Percentiles rank a stretch among this genome's conserved stretches.
These are phyloP conservation scores for Melanaphis sacchari DNA, from an alignment of 1,140 invertebrate species.

Conservation along the genomic window DNA sequence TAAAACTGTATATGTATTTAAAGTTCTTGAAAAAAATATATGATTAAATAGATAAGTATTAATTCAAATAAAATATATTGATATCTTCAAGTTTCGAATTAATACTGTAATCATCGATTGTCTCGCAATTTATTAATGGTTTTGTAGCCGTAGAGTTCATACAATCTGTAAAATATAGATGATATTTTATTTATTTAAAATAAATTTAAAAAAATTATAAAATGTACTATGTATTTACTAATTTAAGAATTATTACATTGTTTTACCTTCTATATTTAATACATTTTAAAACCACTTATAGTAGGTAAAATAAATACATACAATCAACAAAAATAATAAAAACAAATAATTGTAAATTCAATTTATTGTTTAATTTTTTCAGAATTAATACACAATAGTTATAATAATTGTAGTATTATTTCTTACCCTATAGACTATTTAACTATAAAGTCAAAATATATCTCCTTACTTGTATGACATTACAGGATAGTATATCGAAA, in stretches of 20 bases:
- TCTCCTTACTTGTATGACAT: conserved; percentile 67
- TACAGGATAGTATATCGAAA: conserved; percentile 72
- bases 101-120: not conserved
- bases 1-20: not conserved
- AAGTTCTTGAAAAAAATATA: not conserved
- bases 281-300: not conserved
- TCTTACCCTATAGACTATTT: no score
- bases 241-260: not conserved
- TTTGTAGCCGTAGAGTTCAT: conserved; percentile 54
- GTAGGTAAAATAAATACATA: no score
- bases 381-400: no score
- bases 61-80: not conserved
- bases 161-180: conserved; percentile 43
- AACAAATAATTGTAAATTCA: no score
- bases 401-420: no score
- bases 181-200: not conserved
- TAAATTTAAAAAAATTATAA: not conserved
- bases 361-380: no score
- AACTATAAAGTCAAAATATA: no score
- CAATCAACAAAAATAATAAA: no score
- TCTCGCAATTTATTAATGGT: conserved; percentile 48
- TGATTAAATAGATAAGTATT: not conserved
- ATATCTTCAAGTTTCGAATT: not conserved
- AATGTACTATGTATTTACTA: not conserved
- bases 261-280: not conserved